These are phyloP conservation scores for Arctia plantaginis DNA, from an alignment of 2,888 invertebrate genomes.

Conservation along the genomic window DNA sequence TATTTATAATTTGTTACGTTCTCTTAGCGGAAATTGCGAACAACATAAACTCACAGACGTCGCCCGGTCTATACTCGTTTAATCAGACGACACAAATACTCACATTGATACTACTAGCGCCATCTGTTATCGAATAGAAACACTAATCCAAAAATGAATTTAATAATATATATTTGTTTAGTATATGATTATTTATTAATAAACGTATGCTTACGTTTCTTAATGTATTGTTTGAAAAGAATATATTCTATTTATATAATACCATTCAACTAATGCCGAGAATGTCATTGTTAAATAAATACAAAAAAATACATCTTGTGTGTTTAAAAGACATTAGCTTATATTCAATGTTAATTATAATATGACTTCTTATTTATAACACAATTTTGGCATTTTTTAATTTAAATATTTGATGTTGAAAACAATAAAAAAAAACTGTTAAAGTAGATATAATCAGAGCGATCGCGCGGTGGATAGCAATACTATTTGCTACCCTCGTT, in stretches of 20 bases:
- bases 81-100: background rate
- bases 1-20: background rate
- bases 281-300: background rate
- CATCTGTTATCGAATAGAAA: constrained; percentile 69
- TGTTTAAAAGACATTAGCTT: background rate
- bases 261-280: background rate
- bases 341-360: background rate
- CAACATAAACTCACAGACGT: background rate
- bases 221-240: background rate
- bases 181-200: background rate
- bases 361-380: background rate
- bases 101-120: constrained; percentile 52
- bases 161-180: background rate
- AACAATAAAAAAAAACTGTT: background rate
- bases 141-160: constrained; percentile 9
- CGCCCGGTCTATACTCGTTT: background rate
- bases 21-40: background rate
- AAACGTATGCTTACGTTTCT: background rate
- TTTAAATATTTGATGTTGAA: background rate
- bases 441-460: constrained; percentile 28
- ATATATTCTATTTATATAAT: background rate
- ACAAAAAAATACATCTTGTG: background rate
- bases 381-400: background rate
- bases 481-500: constrained; percentile 44
- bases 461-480: constrained; percentile 55